A percentile compares a stretch with the other conserved stretches of the same genome.
These are phyloP conservation scores for Crotalus tigris DNA, from an alignment of 2,113 vertebrate species.

Conservation along the genomic window DNA sequence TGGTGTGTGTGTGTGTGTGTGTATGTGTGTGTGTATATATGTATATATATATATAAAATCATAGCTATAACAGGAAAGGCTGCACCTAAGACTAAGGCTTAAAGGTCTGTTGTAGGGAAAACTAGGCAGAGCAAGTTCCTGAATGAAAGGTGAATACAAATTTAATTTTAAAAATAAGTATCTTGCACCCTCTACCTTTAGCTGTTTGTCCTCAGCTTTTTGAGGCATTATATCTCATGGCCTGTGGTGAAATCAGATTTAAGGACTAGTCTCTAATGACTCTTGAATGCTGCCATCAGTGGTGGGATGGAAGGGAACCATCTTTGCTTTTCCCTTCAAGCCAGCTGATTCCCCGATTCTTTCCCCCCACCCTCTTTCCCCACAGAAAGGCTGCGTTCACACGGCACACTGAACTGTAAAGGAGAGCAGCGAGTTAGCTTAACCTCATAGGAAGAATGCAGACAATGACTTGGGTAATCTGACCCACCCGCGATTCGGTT, in stretches of 20 bases:
- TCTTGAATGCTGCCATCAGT: not conserved
- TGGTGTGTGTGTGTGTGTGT: no score
- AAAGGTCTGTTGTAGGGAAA: not conserved
- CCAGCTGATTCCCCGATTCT: not conserved
- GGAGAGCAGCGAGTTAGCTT: not conserved
- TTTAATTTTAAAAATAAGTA: not conserved
- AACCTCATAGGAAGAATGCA: not conserved
- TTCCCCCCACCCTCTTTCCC: not conserved
- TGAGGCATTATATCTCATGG: not conserved
- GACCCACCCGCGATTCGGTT: not conserved
- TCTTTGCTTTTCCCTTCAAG: not conserved
- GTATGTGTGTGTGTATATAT: no score
- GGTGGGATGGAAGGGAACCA: not conserved
- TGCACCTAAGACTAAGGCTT: not conserved
- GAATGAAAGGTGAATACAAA: not conserved
- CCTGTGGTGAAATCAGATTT: not conserved
- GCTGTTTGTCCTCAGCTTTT: not conserved
- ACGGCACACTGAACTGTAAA: not conserved
- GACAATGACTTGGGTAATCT: not conserved
- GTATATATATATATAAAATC: no score
- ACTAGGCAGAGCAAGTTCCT: not conserved
- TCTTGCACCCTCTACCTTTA: not conserved
- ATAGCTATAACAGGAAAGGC: not conserved
- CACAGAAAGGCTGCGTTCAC: not conserved
- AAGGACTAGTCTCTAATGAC: not conserved